Base-by-base conservation (phyloP, 2,113 vertebrate genomes). In the Bambusicola thoracicus region DNA sequence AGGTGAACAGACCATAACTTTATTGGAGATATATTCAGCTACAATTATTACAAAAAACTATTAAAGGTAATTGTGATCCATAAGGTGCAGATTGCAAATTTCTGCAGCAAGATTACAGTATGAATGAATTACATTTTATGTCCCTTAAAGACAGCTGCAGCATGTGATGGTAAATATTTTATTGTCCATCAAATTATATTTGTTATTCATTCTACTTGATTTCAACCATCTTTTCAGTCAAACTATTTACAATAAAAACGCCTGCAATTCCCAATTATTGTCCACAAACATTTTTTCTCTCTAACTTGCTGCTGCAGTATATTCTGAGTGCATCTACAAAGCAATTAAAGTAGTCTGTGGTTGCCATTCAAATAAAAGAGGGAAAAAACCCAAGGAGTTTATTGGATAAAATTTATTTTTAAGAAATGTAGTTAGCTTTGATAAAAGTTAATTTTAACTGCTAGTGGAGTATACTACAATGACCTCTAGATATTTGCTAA, bases 21-120 rank as follows among this genome's bases (percentile, higher is more conserved):
- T 99, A 99, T 99, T 99, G 98, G 97, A 98, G 98, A 99, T 98
- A 98, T 98, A 99, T 97, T 98, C 96, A 97, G 98, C 98, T 99
- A 99, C 98, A 99, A 98, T 98, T 98, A 98, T 98, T 98, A 98
- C 95, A 97, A 98, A 97, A 95, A 96, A 97, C 92, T 95, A 97
- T 97, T 97, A 97, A 98, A 98, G 98, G 98, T 98, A 97, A 98
- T 97, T 97, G 98, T 98, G 98, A 98, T 98, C 98, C 98, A 97
- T 98, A 98, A 98, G 99, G 98, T 98, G 99, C 99, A 98, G 98
- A 98, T 98, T 97, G 98, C 98, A 97, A 97, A 98, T 96, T 98
- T 97, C 98, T 98, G 98, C 98, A 98, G 98, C 98, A 96, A 93
- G 95, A 97, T 98, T 98, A 98, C 98, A 98, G 98, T 98, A 98